Evolutionary conservation across 1,140 invertebrate genomes (phyloP), one percentile per base, ranked within the genome.

Genomic region (Drosophila sulfurigaster): DNA sequence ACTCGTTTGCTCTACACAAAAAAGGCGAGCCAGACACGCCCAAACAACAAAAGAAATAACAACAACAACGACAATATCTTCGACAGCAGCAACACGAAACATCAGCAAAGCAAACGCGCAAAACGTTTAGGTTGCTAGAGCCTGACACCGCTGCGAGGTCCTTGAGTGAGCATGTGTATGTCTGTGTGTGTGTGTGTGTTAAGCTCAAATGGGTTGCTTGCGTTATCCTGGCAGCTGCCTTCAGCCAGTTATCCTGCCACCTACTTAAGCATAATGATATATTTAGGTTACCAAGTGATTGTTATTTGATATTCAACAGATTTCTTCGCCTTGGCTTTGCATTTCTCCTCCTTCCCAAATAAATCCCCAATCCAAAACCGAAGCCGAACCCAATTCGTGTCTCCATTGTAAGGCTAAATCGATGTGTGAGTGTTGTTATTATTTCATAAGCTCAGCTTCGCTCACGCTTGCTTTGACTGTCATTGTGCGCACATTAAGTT

Each of bases 291-390:
- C 86, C 81, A 89, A 89, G 86, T 89, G 86, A 90, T 89, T 89
- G 86, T 89, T 89, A 89, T 89, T 89, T 90, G 86, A 89, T 89
- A 89, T 89, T 89, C 86, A 89, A 89, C 86, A 89, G 86, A 89
- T 89, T 89, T 89, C 73, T 76, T 43, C 62, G 73, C 66, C 41
- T 56, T 41, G 58, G 41, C 30, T 35, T 49, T 65, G 15, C 48
- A 15, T 49, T 30, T 49, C 11, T 45, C 48, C 51, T 68, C 38
- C 46, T 35, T 13, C 41, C 41, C 41, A 7, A 43, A 43, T 13
- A 43, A 43, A 57, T 41, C 54, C 8, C 52, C 30, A 56, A 57
- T 11, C 25, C 8, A 25, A 13, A 10, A 16, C 13, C 41, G 25
- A 8, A 16, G 6, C 43, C 30, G 8, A n/a, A 13, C 48, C 15